Evolutionary conservation across 2,797 vertebrate species (phyloP).

Genomic region (Tapirus indicus): DNA sequence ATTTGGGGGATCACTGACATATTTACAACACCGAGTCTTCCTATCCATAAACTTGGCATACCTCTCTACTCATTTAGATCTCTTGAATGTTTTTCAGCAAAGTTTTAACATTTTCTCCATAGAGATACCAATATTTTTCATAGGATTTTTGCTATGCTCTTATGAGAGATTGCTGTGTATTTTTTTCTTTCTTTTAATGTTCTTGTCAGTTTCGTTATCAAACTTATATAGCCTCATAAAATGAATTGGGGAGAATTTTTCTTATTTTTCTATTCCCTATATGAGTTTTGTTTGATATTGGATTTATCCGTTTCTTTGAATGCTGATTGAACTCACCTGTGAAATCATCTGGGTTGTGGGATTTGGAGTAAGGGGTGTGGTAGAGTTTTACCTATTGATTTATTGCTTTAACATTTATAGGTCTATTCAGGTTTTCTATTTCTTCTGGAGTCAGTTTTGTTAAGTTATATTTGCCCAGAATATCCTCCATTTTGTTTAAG

Average conservation of each 20-base stretch:
- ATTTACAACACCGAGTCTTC: neutral
- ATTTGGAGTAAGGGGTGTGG: neutral
- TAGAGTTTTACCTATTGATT: neutral
- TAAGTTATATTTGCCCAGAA: neutral
- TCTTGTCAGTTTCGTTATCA: neutral
- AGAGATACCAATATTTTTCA: neutral
- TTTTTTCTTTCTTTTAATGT: neutral
- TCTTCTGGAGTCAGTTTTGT: neutral
- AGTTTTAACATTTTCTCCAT: conserved; percentile 1
- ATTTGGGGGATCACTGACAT: neutral
- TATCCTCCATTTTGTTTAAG: neutral
- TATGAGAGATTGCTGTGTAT: neutral
- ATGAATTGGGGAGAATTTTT: neutral
- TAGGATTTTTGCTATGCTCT: neutral
- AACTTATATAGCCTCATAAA: neutral
- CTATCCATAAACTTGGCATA: neutral
- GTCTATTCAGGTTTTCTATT: conserved; percentile 23
- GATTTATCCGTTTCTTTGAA: neutral
- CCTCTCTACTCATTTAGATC: neutral
- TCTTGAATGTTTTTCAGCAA: neutral
- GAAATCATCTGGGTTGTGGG: neutral
- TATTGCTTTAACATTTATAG: neutral
- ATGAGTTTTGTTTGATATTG: neutral
- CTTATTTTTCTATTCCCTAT: neutral
- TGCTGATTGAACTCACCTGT: neutral